Percentiles rank a stretch among this genome's conserved stretches.
Conservation (phyloP, 2,113 vertebrate species). For the Percina caprodes region DNA sequence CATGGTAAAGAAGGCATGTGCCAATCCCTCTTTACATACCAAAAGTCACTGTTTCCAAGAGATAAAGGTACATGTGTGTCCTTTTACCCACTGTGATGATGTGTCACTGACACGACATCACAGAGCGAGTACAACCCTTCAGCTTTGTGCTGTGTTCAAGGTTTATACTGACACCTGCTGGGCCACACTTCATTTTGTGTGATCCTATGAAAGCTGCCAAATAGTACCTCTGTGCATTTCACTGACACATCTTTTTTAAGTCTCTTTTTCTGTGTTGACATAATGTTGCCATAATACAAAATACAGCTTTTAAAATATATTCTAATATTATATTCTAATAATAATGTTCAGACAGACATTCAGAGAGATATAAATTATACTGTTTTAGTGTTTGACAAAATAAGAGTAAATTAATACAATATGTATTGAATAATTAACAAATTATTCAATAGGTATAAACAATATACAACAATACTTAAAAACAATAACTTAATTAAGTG, state of each 20-base stretch:
- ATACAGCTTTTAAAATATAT: background rate
- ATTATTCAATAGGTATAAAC: too few species aligned
- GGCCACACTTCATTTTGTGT: background rate
- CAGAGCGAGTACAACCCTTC: background rate
- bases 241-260: background rate
- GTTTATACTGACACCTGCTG: constrained; percentile 35
- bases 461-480: too few species aligned
- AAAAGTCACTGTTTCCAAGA: background rate
- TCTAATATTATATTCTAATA: too few species aligned
- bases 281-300: background rate
- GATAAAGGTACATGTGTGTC: background rate
- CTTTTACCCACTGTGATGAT: too few species aligned
- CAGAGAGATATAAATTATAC: too few species aligned
- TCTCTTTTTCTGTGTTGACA: background rate
- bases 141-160: background rate
- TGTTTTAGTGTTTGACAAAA: too few species aligned
- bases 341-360: too few species aligned
- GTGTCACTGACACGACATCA: too few species aligned
- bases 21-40: background rate
- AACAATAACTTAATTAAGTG: too few species aligned
- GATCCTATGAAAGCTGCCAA: background rate
- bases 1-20: background rate
- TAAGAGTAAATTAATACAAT: too few species aligned
- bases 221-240: background rate
- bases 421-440: too few species aligned